Base-by-base conservation (phyloP, 92 coral and sea anemone species). In the Porites divaricata region DNA sequence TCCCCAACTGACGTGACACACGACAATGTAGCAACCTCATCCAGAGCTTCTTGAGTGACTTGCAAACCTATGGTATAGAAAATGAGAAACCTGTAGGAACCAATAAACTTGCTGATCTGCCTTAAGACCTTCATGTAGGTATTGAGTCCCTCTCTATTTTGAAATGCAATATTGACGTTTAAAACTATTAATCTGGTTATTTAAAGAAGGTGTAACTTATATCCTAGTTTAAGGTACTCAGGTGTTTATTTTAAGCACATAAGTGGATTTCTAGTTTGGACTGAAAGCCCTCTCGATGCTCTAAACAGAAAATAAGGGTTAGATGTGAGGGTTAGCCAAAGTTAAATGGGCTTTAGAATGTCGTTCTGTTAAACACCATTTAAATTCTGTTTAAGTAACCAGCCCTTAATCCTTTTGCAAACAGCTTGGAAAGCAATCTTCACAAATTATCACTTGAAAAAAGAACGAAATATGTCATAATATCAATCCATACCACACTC, bases 11-110 rank as follows among this genome's bases (percentile, higher is more conserved):
- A 50, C 87, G 68, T 79, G 72, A 91, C 95, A 53, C 83, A 90
- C 1, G 95, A 88, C 6, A 91, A 25, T 68, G 73, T 72, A 48
- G 89, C 81, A 62, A 88, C 92, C 64, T 91, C 92, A 85, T 88
- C 95, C 57, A 91, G 73, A 20, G 88, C 88, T 81, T 88, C 89
- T 54, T 50, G 72, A 65, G 84, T 54, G 67, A 88, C 82, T 82
- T 80, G 84, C 81, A 73, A 64, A 64, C 90, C 90, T 87, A 68
- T 59, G 67, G 48, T 20, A 85, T 58, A 35, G 24, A 70, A 12
- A n/a, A 83, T n/a, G n/a, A n/a, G n/a, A n/a, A n/a, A n/a, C n/a
- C n/a, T n/a, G n/a, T n/a, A n/a, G n/a, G n/a, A n/a, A n/a, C n/a
- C n/a, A n/a, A n/a, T n/a, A n/a, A n/a, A n/a, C n/a, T n/a, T n/a